phyloP scores from a whole-genome alignment of 2,888 invertebrate species.

The Cheilosia impressa region DNA sequence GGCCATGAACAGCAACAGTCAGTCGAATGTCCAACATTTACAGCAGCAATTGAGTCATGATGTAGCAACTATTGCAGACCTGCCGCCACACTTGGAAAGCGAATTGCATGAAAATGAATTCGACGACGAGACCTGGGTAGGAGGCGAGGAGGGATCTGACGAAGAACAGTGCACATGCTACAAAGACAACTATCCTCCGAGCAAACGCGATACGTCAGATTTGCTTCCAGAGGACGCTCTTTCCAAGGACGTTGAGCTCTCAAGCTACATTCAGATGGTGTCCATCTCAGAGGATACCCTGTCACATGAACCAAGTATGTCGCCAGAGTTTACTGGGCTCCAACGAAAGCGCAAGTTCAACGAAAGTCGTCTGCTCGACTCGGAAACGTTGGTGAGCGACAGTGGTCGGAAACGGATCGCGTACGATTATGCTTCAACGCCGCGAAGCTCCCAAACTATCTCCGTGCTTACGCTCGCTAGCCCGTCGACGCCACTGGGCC shows the following conservation, averaged over 20 bases:
- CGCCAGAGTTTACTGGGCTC: constrained; percentile 70
- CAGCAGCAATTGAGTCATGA: constrained; percentile 50
- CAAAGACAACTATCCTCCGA: constrained; percentile 80
- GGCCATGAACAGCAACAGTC: constrained; percentile 41
- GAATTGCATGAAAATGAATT: constrained; percentile 76
- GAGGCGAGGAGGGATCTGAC: constrained; percentile 83
- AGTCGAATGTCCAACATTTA: constrained; percentile 41
- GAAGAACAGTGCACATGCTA: constrained; percentile 83
- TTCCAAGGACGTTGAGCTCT: constrained; percentile 79
- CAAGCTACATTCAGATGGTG: constrained; percentile 79
- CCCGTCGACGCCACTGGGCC: constrained; percentile 78
- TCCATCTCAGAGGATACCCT: constrained; percentile 79
- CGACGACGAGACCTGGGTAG: constrained; percentile 82
- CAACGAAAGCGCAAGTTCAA: constrained; percentile 83
- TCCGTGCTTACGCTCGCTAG: constrained; percentile 54
- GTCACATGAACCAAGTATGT: constrained; percentile 73
- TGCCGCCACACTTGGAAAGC: constrained; percentile 71
- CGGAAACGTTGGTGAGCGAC: constrained; percentile 60
- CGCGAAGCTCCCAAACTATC: constrained; percentile 78
- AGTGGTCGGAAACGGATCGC: constrained; percentile 82
- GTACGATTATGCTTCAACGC: constrained; percentile 82
- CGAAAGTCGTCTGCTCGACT: constrained; percentile 80
- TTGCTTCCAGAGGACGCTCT: constrained; percentile 54
- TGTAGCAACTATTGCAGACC: constrained; percentile 30
- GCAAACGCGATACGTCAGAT: constrained; percentile 80